Evolutionary conservation across 2,888 invertebrate species (phyloP), one percentile per base, ranked within the genome.

Genomic region (Polydrusus tereticollis): DNA sequence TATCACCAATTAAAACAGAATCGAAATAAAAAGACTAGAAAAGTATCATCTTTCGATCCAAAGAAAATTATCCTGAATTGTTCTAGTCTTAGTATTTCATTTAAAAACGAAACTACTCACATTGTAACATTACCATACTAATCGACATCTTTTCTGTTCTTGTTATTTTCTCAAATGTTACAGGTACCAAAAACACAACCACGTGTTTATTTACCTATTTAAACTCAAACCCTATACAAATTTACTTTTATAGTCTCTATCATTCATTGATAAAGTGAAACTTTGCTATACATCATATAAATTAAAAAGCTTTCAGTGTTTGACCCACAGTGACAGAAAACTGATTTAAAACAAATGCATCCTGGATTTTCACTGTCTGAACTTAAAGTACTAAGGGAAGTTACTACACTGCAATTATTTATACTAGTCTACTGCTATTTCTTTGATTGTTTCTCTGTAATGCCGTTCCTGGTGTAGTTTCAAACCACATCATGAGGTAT

Each of bases 91-190:
- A 4, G 8, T 55, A 29, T 55, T 55, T 55, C 29, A 0, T 6
- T 20, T 7, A 14, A n/a, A 21, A n/a, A n/a, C n/a, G n/a, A 45
- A 12, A 55, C 16, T 29, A 29, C 16, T 16, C 18, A 55, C 52
- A 55, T 55, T 55, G 29, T 55, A 55, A 29, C 52, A 55, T 29
- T 29, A 16, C 8, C 52, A 55, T 52, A 52, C n/a, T 52, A 52
- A 52, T 14, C 1, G 14, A 52, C 52, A 52, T 26, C 2, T 23
- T 47, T 26, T 50, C 14, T 10, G 18, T 29, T 29, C 16, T 3
- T 16, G 16, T 55, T 29, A 18, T 29, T 2, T 18, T 55, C 7
- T 29, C 18, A 55, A 55, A 26, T 55, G 29, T 55, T 55, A 55
- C 52, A 55, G 52, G 52, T 55, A 23, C 16, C 29, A 26, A 26